Base-by-base conservation (phyloP, 2,113 vertebrate species). In the Triplophysa siluroides region DNA sequence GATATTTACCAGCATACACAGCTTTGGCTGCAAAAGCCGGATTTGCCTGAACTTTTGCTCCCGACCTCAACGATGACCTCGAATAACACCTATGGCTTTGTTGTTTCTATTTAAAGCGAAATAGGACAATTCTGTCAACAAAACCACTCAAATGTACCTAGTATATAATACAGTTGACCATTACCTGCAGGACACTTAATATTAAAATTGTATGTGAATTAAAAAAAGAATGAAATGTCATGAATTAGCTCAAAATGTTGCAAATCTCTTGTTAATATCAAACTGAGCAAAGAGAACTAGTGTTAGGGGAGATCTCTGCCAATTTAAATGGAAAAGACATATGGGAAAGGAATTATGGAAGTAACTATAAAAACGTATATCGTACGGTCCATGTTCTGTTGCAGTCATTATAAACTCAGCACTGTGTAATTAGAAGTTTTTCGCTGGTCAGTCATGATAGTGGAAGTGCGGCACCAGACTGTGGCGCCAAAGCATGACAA, bases 401-500 rank as follows among this genome's bases (percentile, higher is more conserved):
- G 63, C 56, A 85, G 78, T 67, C 78, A 74, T 83, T 78, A 89
- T 78, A 81, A 58, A 24, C 21, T 33, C 8, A 29, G 43, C 47
- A 26, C 84, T 33, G 63, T 75, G 67, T 83, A 81, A 86, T 89
- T 84, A 75, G 88, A 85, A 71, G 70, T 82, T 80, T 54, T 80
- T 60, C 19, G 12, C 21, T 54, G 67, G 4, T 69, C 47, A 60
- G 60, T 13, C 54, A 64, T 82, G 33, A 29, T 50, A 81, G 86
- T 83, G 87, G 88, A 85, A 90, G 82, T 77, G 76, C 52, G 83
- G 86, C 84, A 78, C 61, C 47, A 83, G 85, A 85, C 88, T 84
- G 81, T 89, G 91, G 91, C 89, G 89, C 90, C 90, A 88, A 88
- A 77, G 85, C 83, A 66, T 75, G 83, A 83, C 85, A 88, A 89